Evolutionary conservation across 1,140 invertebrate genomes (phyloP).

Genomic region (Pseudomyrmex concolor): DNA sequence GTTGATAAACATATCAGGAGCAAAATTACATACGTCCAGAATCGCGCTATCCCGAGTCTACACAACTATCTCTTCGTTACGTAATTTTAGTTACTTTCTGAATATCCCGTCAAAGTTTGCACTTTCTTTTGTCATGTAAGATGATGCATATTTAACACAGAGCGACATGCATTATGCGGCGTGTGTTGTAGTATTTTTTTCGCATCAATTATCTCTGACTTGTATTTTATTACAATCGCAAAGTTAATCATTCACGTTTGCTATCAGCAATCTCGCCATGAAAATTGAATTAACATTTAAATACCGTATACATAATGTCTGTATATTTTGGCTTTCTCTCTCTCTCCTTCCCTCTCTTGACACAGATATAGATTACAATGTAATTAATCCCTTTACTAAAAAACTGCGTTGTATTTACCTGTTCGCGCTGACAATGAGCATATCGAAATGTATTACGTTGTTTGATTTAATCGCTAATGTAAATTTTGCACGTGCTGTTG

Average conservation of each 20-base stretch:
- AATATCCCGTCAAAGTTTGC: background rate
- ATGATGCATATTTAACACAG: too few relatives aligned
- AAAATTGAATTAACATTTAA: background rate
- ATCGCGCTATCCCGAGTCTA: background rate
- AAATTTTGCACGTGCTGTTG: conserved; percentile 5
- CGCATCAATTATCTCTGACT: background rate
- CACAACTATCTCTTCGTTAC: background rate
- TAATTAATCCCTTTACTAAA: background rate
- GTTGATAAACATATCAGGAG: conserved; percentile 24
- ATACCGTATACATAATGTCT: background rate
- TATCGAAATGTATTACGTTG: background rate
- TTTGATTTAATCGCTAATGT: background rate
- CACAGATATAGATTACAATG: background rate
- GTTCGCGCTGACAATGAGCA: background rate
- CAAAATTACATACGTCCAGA: conserved; percentile 36
- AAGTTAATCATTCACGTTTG: background rate
- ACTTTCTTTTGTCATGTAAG: too few relatives aligned
- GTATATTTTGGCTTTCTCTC: background rate
- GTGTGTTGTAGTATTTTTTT: background rate
- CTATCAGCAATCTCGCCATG: background rate
- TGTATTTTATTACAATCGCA: background rate
- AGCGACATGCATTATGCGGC: background rate
- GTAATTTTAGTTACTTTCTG: background rate
- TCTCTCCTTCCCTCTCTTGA: too few relatives aligned
- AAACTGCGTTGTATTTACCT: background rate